Evolutionary conservation across 2,888 invertebrate genomes (phyloP), one percentile per base, ranked within the genome.

Genomic region (Prenolepis imparis): DNA sequence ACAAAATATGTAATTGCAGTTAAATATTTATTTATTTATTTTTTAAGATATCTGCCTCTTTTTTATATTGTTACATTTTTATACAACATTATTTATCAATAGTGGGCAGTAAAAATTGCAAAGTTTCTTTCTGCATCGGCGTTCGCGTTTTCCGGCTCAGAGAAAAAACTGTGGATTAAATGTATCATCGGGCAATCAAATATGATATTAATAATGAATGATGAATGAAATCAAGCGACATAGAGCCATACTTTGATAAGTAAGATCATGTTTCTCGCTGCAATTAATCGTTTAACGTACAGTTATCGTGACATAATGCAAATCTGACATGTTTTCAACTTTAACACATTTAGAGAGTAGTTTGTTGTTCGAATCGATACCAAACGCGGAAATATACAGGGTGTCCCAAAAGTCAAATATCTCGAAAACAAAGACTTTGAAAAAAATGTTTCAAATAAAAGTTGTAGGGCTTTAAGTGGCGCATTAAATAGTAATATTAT

Each of bases 151-250:
- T 28, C 70, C 55, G 61, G 39, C 18, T 57, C 18, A 61, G 75
- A 83, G 57, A 28, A 82, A 28, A 82, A 66, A 85, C 72, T 63
- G 64, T 57, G 32, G 32, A 86, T 5, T 87, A 66, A 66, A 80
- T 21, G 61, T 72, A 72, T 63, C 67, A 28, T 74, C 59, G 41
- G 36, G 55, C 59, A 75, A 61, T 74, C 41, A 72, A 75, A 55
- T 68, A 85, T 70, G 39, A 83, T 36, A 90, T 86, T 86, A 88
- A 91, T 89, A 89, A 91, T 91, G 86, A 85, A 84, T 84, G 89
- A 89, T 89, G 87, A 91, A 89, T 92, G 91, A 91, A 91, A 89
- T 89, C 67, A 92, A 92, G 89, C 89, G 52, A 91, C 90, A 91
- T 86, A 88, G 87, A 92, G 89, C 86, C 83, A 89, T 78, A 86